These are phyloP conservation scores for Leiothrix lutea DNA, from an alignment of 2,113 vertebrate genomes.

Conservation along the genomic window DNA sequence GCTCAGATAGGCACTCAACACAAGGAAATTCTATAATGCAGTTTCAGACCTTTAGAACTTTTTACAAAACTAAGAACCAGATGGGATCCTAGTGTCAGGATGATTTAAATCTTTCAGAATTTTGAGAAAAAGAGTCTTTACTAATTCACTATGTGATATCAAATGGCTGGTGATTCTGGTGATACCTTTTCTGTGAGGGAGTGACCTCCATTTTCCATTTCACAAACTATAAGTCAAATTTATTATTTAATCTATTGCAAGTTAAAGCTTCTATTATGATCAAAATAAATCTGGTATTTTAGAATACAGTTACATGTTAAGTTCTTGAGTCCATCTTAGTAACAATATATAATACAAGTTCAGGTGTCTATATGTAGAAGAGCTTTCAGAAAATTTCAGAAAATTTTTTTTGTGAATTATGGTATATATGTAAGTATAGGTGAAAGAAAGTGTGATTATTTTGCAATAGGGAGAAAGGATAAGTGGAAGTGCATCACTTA, in stretches of 20 bases:
- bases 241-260: background rate
- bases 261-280: background rate
- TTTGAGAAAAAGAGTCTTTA: background rate
- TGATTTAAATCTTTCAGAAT: background rate
- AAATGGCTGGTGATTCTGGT: background rate
- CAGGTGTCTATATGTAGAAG: background rate
- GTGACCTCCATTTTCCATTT: background rate
- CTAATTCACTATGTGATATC: background rate
- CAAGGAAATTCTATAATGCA: accelerated
- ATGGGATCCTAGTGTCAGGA: background rate
- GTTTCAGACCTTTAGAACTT: background rate
- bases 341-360: background rate
- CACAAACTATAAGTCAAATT: background rate
- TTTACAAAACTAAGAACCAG: background rate
- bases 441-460: background rate
- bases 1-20: background rate
- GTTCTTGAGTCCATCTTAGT: background rate
- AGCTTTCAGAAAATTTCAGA: background rate
- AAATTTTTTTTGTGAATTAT: background rate
- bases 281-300: background rate
- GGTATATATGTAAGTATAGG: background rate
- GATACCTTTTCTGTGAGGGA: background rate
- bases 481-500: background rate
- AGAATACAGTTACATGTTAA: background rate
- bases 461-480: background rate